Conservation (phyloP, 2,797 vertebrate genomes). For the Crotalus adamanteus region DNA sequence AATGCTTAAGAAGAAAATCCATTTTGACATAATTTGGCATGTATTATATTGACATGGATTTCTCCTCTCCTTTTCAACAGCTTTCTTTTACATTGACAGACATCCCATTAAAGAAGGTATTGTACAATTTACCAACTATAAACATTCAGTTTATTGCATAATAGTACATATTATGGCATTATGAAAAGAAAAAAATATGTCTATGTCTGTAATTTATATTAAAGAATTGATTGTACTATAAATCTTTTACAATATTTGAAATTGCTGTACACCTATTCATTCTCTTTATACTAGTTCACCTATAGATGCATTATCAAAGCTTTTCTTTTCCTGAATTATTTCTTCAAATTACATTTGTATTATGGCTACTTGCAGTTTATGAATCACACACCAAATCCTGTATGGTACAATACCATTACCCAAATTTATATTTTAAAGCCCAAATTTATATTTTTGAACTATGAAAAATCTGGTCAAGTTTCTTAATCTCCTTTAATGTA, state of each 20-base stretch:
- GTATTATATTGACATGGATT: background rate
- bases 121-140: constrained; percentile 9
- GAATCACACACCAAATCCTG: background rate
- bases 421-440: too few species aligned
- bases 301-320: background rate
- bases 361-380: background rate
- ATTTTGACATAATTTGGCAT: background rate
- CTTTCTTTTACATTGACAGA: background rate
- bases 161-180: background rate
- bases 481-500: background rate
- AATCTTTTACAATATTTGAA: background rate
- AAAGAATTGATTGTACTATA: background rate
- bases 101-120: background rate
- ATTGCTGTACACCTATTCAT: background rate
- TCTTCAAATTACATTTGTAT: background rate
- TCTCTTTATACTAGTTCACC: background rate
- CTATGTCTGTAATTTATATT: constrained; percentile 13
- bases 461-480: background rate
- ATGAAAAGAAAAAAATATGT: background rate
- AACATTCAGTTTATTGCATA: constrained; percentile 13
- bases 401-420: background rate
- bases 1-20: background rate
- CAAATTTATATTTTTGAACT: background rate
- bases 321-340: constrained; percentile 17
- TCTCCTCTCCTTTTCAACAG: constrained; percentile 8